Conservation (phyloP, 2,797 vertebrate species). For the Cetoscarus ocellatus region DNA sequence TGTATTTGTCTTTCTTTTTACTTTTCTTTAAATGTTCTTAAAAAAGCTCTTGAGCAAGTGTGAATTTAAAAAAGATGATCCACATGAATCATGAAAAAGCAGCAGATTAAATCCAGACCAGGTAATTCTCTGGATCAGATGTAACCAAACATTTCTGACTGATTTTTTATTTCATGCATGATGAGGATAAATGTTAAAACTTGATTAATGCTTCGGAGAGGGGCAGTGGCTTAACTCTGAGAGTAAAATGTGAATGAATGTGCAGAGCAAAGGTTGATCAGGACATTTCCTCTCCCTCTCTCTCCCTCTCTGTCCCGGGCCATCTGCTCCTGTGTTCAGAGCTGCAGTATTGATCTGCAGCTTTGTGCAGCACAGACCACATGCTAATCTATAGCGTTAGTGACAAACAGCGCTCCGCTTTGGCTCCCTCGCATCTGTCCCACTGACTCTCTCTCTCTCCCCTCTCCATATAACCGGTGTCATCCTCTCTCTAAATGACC, state of each 20-base stretch:
- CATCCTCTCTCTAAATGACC: conserved; percentile 69
- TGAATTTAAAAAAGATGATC: too few species aligned
- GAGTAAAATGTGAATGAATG: conserved; percentile 43
- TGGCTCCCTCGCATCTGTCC: conserved; percentile 82
- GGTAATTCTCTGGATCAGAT: background rate
- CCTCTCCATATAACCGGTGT: conserved; percentile 46
- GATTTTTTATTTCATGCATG: too few species aligned
- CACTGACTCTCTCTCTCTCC: conserved; percentile 59
- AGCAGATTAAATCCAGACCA: too few species aligned
- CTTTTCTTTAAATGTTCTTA: too few species aligned
- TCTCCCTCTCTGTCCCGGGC: conserved; percentile 63
- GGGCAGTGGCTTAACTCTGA: background rate
- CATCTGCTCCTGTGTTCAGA: conserved; percentile 85
- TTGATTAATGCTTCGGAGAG: background rate
- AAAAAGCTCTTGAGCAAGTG: too few species aligned
- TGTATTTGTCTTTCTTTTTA: too few species aligned
- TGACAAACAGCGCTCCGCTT: conserved; percentile 82
- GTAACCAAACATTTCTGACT: background rate
- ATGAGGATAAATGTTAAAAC: background rate
- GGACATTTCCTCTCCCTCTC: conserved; percentile 33
- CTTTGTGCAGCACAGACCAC: conserved; percentile 88
- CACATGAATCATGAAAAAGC: too few species aligned
- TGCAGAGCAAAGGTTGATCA: conserved; percentile 33
- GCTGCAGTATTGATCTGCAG: conserved; percentile 89
- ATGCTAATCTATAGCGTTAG: conserved; percentile 89